Conservation (phyloP, 1,140 invertebrate species). For the Adoxophyes honmai region DNA sequence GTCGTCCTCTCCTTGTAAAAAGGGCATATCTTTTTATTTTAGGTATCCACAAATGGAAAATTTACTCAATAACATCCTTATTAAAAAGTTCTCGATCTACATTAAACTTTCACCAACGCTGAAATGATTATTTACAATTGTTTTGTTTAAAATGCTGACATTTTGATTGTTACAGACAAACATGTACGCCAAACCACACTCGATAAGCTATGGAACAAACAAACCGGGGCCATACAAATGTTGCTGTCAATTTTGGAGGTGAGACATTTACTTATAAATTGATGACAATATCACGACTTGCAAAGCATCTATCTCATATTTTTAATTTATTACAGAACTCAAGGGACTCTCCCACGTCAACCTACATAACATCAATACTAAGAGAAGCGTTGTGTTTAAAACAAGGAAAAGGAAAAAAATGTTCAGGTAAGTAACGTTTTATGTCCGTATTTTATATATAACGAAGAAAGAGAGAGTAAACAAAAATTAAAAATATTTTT, state of each 20-base stretch:
- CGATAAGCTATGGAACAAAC: slow-evolving; percentile 78
- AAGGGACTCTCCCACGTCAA: slow-evolving; percentile 56
- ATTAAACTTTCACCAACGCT: no score
- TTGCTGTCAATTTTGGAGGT: slow-evolving; percentile 79
- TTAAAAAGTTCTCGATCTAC: no score
- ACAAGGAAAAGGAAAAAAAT: slow-evolving; percentile 71
- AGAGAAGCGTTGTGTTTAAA: slow-evolving; percentile 70
- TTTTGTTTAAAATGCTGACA: not conserved
- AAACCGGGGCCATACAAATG: slow-evolving; percentile 76
- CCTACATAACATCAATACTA: slow-evolving; percentile 66
- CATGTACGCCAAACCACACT: slow-evolving; percentile 77
- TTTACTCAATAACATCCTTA: no score
- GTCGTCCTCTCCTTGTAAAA: slow-evolving; percentile 20
- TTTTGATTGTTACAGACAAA: slow-evolving; percentile 75
- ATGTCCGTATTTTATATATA: not conserved
- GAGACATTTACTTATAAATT: not conserved
- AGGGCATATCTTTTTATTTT: no score
- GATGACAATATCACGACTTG: not conserved
- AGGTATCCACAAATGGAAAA: no score
- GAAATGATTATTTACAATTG: no score
- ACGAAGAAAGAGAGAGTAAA: not conserved
- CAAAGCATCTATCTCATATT: slow-evolving; percentile 18
- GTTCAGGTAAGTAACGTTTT: slow-evolving; percentile 52
- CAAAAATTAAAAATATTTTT: not conserved
- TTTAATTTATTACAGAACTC: slow-evolving; percentile 44